Evolutionary conservation across 1,140 invertebrate species (phyloP), one percentile per base, ranked within the genome.

Genomic region (Drosophila nebulosa): DNA sequence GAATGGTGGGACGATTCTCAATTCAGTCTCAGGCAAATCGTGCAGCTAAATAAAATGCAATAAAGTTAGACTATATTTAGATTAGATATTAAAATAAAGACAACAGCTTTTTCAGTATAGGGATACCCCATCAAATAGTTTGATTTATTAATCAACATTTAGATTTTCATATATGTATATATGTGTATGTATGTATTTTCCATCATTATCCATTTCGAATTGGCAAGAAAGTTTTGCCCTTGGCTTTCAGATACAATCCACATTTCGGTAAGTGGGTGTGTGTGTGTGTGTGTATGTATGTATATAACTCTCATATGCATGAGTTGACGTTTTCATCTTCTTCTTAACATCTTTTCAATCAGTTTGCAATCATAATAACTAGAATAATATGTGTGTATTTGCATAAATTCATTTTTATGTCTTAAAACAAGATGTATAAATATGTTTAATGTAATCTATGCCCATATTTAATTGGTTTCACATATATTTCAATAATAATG

Each of bases 321-420:
- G 39, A 18, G 16, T 46, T 21, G 16, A 46, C 18, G n/a, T n/a
- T n/a, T 46, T 21, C 39, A 3, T 21, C 5, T 46, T 46, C 5
- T 10, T 46, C n/a, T n/a, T n/a, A n/a, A n/a, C n/a, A 39, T 50
- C 24, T 57, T 65, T 39, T 60, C 56, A 26, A 70, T 75, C 63
- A 62, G 39, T 22, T 21, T 50, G 36, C 39, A 57, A 67, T 35
- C 24, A 55, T 55, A 24, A 60, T 61, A 22, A 50, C 14, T 22
- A 59, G 51, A 64, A 69, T 84, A 88, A 85, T 85, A 85, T 85
- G 81, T 85, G 81, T 85, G 81, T 85, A 85, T 81, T 85, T 85
- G 81, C 80, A 73, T 85, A 81, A 85, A 86, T 80, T 85, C 81
- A 85, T 86, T 85, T 86, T 80, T 85, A 86, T 85, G 81, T 67